A percentile compares a stretch with the other conserved stretches of the same genome.
phyloP scores from a whole-genome alignment of 2,797 vertebrate genomes.

The Sparidentex hasta region DNA sequence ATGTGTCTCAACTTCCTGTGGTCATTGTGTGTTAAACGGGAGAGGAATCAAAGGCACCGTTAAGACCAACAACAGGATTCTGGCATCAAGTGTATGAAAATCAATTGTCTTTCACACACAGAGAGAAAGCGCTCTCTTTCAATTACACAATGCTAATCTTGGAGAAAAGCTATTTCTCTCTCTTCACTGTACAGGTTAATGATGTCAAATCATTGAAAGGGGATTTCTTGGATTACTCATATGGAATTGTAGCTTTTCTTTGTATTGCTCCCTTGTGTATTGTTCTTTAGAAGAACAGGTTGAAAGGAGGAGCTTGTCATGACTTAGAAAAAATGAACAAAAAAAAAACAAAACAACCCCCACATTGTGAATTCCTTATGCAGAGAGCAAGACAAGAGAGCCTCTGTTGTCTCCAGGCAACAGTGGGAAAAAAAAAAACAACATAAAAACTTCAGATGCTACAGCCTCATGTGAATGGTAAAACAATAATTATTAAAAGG shows the following conservation, averaged over 20 bases:
- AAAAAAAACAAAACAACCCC: constrained; percentile 46
- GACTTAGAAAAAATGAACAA: constrained; percentile 75
- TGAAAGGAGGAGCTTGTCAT: constrained; percentile 75
- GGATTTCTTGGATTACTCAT: constrained; percentile 70
- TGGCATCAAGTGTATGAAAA: constrained; percentile 78
- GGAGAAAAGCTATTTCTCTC: constrained; percentile 41
- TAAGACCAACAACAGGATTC: constrained; percentile 73
- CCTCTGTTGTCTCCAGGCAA: constrained; percentile 61
- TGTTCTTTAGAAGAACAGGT: constrained; percentile 70
- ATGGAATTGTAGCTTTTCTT: constrained; percentile 72
- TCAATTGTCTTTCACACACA: constrained; percentile 74
- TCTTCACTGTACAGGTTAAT: constrained; percentile 77
- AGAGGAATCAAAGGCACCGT: constrained; percentile 80
- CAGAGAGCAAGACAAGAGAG: constrained; percentile 60
- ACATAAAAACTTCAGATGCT: constrained; percentile 51
- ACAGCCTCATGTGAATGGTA: constrained; percentile 70
- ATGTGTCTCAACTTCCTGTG: constrained; percentile 78
- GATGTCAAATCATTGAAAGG: constrained; percentile 74
- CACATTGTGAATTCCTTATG: constrained; percentile 62
- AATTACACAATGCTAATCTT: constrained; percentile 73
- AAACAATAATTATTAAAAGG: constrained; percentile 87
- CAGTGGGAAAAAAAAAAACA: constrained; percentile 9
- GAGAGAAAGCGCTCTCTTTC: constrained; percentile 57
- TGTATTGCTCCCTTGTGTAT: constrained; percentile 63
- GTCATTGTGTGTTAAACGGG: constrained; percentile 68